phyloP scores from a whole-genome alignment of 2,113 vertebrate genomes.

The Mellivora capensis region DNA sequence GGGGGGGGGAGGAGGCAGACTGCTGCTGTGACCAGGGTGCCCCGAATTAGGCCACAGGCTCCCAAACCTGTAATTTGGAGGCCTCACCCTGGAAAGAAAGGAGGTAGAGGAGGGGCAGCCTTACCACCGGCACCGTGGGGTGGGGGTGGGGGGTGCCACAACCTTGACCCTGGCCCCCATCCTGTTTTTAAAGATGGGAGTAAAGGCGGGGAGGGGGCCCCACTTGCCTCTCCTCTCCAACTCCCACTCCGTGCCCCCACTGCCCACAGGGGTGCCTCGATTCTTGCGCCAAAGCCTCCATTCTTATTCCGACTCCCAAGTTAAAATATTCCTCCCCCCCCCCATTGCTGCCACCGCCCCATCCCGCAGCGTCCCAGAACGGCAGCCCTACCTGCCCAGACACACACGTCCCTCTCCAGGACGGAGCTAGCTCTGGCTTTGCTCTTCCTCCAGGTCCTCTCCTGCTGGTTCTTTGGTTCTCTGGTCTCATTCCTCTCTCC shows the following conservation, averaged over 20 bases:
- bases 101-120: not conserved
- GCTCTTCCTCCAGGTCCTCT: constrained; percentile 54
- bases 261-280: not conserved
- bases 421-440: constrained; percentile 58
- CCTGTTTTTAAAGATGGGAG: not conserved
- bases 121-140: not conserved
- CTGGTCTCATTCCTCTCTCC: constrained; percentile 58
- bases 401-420: not conserved
- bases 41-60: not conserved
- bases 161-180: not conserved
- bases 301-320: not conserved
- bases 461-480: constrained; percentile 66
- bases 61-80: not conserved
- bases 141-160: not conserved
- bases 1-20: too few relatives aligned
- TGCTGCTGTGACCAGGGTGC: not conserved
- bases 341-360: not conserved
- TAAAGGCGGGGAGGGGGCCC: not conserved
- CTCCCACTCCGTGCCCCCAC: not conserved
- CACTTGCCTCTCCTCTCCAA: not conserved
- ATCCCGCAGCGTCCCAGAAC: accelerated
- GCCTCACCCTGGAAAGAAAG: not conserved
- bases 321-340: not conserved
- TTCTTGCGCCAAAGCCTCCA: not conserved
- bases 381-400: not conserved